These are phyloP conservation scores for Crotalus viridis DNA, from an alignment of 2,113 vertebrate species.

Conservation along the genomic window DNA sequence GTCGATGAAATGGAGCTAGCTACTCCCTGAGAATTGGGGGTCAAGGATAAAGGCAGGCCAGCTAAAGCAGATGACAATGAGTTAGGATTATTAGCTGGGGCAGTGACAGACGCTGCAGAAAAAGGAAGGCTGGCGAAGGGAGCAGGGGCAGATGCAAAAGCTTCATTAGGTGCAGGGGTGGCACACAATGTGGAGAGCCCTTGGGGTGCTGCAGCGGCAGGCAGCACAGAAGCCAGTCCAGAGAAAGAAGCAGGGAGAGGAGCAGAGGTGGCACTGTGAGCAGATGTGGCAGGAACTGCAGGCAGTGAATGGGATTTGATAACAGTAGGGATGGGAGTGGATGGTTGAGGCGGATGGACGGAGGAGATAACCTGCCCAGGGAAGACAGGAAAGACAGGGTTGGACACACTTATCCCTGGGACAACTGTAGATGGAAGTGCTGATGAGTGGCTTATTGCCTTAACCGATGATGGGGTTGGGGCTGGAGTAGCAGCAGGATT, in stretches of 20 bases:
- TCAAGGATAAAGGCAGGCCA: conserved; percentile 73
- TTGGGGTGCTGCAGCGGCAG: conserved; percentile 62
- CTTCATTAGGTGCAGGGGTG: conserved; percentile 71
- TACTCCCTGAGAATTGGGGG: conserved; percentile 60
- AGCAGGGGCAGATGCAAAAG: conserved; percentile 74
- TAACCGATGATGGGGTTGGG: conserved; percentile 78
- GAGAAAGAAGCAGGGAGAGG: conserved; percentile 84
- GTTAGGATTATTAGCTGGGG: conserved; percentile 71
- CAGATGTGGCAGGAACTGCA: conserved; percentile 58
- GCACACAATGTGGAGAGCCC: conserved; percentile 76
- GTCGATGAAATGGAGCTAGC: conserved; percentile 69
- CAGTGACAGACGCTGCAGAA: conserved; percentile 66
- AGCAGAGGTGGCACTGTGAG: conserved; percentile 71
- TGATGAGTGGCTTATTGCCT: conserved; percentile 71
- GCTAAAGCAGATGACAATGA: conserved; percentile 79
- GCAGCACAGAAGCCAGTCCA: conserved; percentile 75
- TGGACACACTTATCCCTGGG: conserved; percentile 68
- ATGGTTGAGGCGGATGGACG: conserved; percentile 65
- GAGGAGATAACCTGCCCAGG: conserved; percentile 70
- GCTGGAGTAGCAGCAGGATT: conserved; percentile 78
- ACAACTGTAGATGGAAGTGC: conserved; percentile 62
- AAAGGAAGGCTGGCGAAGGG: conserved; percentile 74
- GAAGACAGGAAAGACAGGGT: conserved; percentile 70
- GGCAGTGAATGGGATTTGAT: conserved; percentile 72
- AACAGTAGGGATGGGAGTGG: conserved; percentile 67